These are phyloP conservation scores for Amblyjoppa fuscipennis DNA, from an alignment of 2,888 invertebrate species.

Conservation along the genomic window DNA sequence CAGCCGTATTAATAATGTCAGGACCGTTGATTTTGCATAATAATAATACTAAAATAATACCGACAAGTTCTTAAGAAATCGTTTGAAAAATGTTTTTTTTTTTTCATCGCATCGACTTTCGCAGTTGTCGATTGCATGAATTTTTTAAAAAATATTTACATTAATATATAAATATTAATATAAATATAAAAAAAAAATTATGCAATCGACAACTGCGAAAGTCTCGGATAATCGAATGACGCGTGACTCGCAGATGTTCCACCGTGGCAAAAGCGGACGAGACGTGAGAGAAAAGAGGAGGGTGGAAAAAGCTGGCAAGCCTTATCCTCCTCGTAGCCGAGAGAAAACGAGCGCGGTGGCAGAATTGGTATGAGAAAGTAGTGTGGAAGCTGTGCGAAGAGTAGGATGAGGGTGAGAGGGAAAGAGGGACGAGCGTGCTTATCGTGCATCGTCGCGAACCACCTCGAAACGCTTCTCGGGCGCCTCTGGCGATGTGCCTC, in stretches of 20 bases:
- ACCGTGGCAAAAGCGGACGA: background rate
- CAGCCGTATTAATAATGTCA: no score
- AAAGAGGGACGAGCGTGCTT: conserved; percentile 84
- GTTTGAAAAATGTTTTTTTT: no score
- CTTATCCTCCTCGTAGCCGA: conserved; percentile 21
- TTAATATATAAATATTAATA: no score
- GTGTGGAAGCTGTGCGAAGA: conserved; percentile 49
- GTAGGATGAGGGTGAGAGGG: conserved; percentile 72
- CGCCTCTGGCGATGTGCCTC: conserved; percentile 66
- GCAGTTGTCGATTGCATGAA: no score
- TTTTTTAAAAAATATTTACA: no score
- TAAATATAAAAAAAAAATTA: background rate
- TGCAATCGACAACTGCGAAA: background rate
- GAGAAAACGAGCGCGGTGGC: conserved; percentile 53
- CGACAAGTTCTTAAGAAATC: no score
- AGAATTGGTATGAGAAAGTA: conserved; percentile 35
- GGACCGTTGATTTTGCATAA: no score
- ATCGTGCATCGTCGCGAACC: conserved; percentile 84
- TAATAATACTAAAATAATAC: no score
- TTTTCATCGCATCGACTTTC: no score
- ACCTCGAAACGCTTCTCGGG: conserved; percentile 73
- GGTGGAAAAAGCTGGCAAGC: conserved; percentile 15
- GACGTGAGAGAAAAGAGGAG: conserved; percentile 61
- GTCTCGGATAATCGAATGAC: background rate
- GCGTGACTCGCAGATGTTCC: background rate